Conservation (phyloP, 1,140 invertebrate genomes). For the Chrysomallon squamiferum region DNA sequence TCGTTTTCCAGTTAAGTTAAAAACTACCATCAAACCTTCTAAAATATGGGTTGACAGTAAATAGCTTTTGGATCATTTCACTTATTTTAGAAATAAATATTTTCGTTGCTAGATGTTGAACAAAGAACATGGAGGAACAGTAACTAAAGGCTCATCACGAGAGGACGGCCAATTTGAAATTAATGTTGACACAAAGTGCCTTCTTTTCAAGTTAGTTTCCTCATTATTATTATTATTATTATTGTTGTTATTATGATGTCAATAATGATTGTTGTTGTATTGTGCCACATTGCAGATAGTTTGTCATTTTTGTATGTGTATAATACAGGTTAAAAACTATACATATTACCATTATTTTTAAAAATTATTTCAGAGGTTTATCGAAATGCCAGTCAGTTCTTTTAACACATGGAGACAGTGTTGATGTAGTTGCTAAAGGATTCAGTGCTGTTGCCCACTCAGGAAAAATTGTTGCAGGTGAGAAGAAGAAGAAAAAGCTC, state of each 20-base stretch:
- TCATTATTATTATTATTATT: no score
- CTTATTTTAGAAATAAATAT: no score
- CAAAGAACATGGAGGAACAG: conserved; percentile 95
- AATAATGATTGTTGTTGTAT: no score
- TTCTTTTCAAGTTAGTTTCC: conserved; percentile 94
- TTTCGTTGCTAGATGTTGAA: conserved; percentile 84
- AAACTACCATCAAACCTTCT: no score
- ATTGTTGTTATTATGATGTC: not conserved
- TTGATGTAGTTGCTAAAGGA: conserved; percentile 86
- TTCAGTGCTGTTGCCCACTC: conserved; percentile 86
- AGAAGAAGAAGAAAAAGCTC: no score
- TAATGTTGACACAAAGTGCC: conserved; percentile 86
- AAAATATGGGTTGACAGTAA: no score
- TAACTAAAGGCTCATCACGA: conserved; percentile 82
- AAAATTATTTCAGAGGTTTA: conserved; percentile 79
- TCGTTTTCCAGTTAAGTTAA: no score
- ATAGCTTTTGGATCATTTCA: no score
- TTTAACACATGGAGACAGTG: conserved; percentile 95
- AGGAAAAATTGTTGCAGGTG: conserved; percentile 78
- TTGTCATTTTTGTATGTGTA: no score
- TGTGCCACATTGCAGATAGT: no score
- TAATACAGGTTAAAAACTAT: no score
- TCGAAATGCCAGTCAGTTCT: conserved; percentile 88
- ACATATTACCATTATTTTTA: no score
- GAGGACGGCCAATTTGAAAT: conserved; percentile 96